Conservation (phyloP, 2,888 invertebrate species). For the Catotricha subobsoleta region DNA sequence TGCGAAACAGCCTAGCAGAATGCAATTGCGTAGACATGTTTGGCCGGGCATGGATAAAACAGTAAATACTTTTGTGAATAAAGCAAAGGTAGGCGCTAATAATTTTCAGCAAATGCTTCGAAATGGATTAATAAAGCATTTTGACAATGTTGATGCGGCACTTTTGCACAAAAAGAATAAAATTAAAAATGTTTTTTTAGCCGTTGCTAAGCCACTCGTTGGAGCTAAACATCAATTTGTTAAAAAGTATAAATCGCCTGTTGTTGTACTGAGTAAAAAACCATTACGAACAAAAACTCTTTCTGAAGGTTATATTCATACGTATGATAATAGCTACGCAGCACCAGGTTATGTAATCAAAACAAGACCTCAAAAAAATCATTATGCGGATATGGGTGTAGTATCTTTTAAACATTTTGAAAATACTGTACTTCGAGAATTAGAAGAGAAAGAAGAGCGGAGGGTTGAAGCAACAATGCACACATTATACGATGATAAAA, state of each 20-base stretch:
- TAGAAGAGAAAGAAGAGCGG: slow-evolving; percentile 9
- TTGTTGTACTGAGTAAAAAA: too few species aligned
- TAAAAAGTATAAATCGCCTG: too few species aligned
- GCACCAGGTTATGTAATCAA: neutral
- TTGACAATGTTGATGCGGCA: slow-evolving; percentile 4
- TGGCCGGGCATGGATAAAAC: slow-evolving; percentile 2
- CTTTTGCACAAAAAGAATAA: slow-evolving; percentile 1
- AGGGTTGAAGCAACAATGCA: slow-evolving; percentile 10
- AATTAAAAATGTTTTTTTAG: too few species aligned
- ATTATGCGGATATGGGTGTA: slow-evolving; percentile 6
- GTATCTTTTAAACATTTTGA: slow-evolving; percentile 10
- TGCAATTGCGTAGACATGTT: neutral
- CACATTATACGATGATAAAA: slow-evolving; percentile 5
- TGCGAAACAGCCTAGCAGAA: neutral
- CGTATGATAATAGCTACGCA: slow-evolving; percentile 1
- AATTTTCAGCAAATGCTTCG: neutral
- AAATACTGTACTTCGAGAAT: slow-evolving; percentile 8
- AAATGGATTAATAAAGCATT: neutral
- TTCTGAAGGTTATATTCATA: slow-evolving; percentile 2
- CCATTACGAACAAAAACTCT: neutral
- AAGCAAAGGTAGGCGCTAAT: neutral
- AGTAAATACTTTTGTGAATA: neutral
- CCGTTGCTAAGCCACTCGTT: slow-evolving; percentile 3
- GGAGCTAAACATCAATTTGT: too few species aligned
- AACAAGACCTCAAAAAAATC: neutral